phyloP scores from a whole-genome alignment of 2,888 invertebrate species.

The Prosopocoilus inquinatus region DNA sequence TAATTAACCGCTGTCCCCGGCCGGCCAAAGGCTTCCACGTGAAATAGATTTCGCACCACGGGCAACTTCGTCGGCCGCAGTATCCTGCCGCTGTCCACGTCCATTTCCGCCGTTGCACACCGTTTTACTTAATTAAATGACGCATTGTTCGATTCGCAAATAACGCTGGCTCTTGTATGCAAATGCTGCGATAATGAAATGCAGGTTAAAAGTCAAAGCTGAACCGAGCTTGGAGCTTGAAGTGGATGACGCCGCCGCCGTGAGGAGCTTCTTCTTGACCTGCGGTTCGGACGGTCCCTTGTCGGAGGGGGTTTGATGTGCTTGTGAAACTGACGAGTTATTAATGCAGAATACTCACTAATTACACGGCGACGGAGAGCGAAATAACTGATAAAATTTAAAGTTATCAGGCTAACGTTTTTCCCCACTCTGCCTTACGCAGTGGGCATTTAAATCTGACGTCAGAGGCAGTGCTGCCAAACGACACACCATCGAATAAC shows the following conservation, averaged over 20 bases:
- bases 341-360: no score
- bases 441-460: no score
- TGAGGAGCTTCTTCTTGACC: no score
- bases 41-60: conserved; percentile 45
- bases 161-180: conserved; percentile 4
- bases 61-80: conserved; percentile 40
- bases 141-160: conserved; percentile 6
- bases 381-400: no score
- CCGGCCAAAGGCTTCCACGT: conserved; percentile 33
- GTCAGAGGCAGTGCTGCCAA: no score
- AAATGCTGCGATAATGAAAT: conserved; percentile 7
- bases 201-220: conserved; percentile 26
- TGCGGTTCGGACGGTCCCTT: no score
- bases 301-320: no score
- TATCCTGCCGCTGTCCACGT: conserved; percentile 30
- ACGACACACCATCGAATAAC: no score
- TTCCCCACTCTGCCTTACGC: no score
- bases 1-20: conserved; percentile 41
- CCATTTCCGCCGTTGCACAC: conserved; percentile 15
- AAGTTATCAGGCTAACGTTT: no score
- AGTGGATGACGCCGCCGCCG: not conserved
- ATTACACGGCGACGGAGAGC: no score
- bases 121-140: conserved; percentile 3
- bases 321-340: no score
- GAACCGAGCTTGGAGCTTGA: conserved; percentile 12